phyloP scores from a whole-genome alignment of 2,888 invertebrate genomes.

The Trichopria drosophilae region DNA sequence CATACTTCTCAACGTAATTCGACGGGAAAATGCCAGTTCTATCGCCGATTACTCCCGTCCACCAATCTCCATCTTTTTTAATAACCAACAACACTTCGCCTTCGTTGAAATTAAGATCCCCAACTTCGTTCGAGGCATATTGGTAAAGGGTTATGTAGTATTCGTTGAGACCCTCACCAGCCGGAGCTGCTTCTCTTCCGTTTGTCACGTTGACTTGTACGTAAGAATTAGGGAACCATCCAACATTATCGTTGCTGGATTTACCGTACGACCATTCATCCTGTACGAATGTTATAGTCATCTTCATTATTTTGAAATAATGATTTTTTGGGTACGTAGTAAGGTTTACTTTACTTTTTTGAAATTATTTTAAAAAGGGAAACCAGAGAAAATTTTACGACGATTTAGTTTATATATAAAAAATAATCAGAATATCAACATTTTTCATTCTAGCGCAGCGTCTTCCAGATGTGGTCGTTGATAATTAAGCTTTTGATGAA shows the following conservation, averaged over 20 bases:
- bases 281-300: too few species aligned
- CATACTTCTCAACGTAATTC: slow-evolving; percentile 86
- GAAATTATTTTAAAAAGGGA: too few species aligned
- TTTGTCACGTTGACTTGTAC: slow-evolving; percentile 53
- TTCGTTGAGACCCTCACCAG: slow-evolving; percentile 62
- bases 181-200: slow-evolving; percentile 39
- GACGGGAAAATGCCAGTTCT: slow-evolving; percentile 94
- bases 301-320: too few species aligned
- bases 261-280: slow-evolving; percentile 70
- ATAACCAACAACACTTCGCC: slow-evolving; percentile 86
- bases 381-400: too few species aligned
- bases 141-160: slow-evolving; percentile 89
- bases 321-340: too few species aligned
- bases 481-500: too few species aligned
- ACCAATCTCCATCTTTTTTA: slow-evolving; percentile 96
- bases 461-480: too few species aligned
- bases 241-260: slow-evolving; percentile 58
- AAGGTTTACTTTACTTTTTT: too few species aligned
- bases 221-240: slow-evolving; percentile 68
- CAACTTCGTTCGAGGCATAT: slow-evolving; percentile 84
- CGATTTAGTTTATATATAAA: too few species aligned
- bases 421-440: too few species aligned
- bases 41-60: slow-evolving; percentile 88
- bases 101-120: slow-evolving; percentile 85
- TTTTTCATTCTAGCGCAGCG: too few species aligned